Evolutionary conservation across 2,888 invertebrate species (phyloP).

Genomic region (Platycheirus rosarum): DNA sequence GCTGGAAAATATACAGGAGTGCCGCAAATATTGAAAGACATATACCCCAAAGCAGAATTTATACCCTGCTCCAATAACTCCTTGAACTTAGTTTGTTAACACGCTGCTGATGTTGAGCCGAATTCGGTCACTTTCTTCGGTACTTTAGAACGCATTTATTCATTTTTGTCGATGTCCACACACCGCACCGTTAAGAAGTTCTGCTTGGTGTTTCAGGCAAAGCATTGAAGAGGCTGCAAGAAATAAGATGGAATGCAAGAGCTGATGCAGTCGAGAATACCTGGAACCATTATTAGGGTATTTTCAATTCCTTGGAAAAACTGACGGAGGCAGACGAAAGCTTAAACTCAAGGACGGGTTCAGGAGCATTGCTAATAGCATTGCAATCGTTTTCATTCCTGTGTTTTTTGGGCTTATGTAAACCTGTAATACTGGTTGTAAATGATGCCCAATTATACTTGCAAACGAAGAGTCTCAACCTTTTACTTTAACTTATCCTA

Average conservation of each 20-base stretch:
- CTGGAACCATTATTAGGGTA: conserved; percentile 24
- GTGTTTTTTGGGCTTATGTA: conserved; percentile 30
- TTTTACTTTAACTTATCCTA: background rate
- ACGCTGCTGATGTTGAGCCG: too few species aligned
- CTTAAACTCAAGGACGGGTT: too few species aligned
- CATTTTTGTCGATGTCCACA: too few species aligned
- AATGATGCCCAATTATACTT: conserved; percentile 12
- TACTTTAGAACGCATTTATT: too few species aligned
- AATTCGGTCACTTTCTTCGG: too few species aligned
- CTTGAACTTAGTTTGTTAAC: too few species aligned
- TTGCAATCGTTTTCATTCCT: conserved; percentile 13
- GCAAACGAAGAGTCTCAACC: conserved; percentile 2
- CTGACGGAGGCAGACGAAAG: conserved; percentile 14
- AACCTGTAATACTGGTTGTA: background rate
- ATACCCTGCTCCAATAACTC: too few species aligned
- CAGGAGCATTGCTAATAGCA: conserved; percentile 8
- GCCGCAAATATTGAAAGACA: too few species aligned
- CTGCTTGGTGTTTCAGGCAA: background rate
- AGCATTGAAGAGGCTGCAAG: background rate
- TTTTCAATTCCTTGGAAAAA: conserved; percentile 18
- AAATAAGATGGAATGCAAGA: conserved; percentile 3
- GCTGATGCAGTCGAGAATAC: conserved; percentile 12
- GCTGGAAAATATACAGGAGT: too few species aligned
- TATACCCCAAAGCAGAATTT: too few species aligned
- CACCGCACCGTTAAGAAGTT: too few species aligned